phyloP scores from a whole-genome alignment of 2,113 vertebrate genomes.

The Mus musculus region GRCm39 chr5:36362001-36362500 shows the following conservation, averaged over 20 bases:
- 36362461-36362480: slow-evolving; percentile 8
- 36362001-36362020: background rate
- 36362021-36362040: background rate
- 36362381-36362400: background rate
- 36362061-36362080: slow-evolving; percentile 27
- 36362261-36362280: fast-evolving
- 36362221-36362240: fast-evolving
- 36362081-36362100: slow-evolving; percentile 36
- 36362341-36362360: slow-evolving; percentile 37
- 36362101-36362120: background rate
- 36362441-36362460: slow-evolving; percentile 50
- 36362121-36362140: fast-evolving
- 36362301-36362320: slow-evolving; percentile 30
- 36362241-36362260: background rate
- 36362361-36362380: background rate
- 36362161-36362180: background rate
- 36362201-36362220: fast-evolving
- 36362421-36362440: slow-evolving; percentile 43
- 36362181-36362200: slow-evolving; percentile 41
- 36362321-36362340: slow-evolving; percentile 33
- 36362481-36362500: slow-evolving; percentile 20
- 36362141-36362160: fast-evolving
- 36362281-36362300: slow-evolving; percentile 10
- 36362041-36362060: background rate
- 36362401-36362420: background rate